Evolutionary conservation across 2,888 invertebrate species (phyloP).

Genomic region (Leucophenga maculata): DNA sequence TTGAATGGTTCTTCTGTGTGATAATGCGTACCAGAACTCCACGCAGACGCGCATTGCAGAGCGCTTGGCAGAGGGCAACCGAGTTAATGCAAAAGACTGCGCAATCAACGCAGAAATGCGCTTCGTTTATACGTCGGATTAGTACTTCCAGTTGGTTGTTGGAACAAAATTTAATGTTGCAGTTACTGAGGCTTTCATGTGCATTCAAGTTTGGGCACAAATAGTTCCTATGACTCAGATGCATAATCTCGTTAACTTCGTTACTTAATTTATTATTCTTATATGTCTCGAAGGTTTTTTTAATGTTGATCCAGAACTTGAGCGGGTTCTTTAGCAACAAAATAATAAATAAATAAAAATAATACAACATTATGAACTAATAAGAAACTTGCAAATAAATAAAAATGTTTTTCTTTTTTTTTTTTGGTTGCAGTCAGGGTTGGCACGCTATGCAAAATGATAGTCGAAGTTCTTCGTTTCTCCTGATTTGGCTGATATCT

Average conservation of each 20-base stretch:
- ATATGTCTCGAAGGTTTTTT: slow-evolving; percentile 7
- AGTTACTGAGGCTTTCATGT: background rate
- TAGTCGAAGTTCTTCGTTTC: too few relatives aligned
- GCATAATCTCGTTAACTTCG: slow-evolving; percentile 17
- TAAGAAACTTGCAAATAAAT: too few relatives aligned
- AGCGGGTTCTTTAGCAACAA: background rate
- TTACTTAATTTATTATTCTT: background rate
- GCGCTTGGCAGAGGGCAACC: slow-evolving; percentile 1
- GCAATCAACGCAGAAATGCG: slow-evolving; percentile 29
- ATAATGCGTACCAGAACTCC: slow-evolving; percentile 35
- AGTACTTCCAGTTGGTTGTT: slow-evolving; percentile 11
- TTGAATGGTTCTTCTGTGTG: background rate
- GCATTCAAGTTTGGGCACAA: background rate
- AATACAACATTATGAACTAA: slow-evolving; percentile 35
- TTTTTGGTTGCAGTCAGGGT: too few relatives aligned
- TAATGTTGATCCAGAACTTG: background rate
- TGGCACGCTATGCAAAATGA: too few relatives aligned
- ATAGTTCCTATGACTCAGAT: background rate
- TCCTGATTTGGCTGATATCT: too few relatives aligned
- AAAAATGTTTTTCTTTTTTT: too few relatives aligned
- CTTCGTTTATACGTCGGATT: slow-evolving; percentile 7
- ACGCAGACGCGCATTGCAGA: slow-evolving; percentile 19
- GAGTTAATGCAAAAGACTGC: slow-evolving; percentile 34
- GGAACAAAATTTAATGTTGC: background rate
- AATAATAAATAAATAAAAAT: slow-evolving; percentile 29